Evolutionary conservation across 1,140 invertebrate genomes (phyloP).

Genomic region (Lethrus apterus): DNA sequence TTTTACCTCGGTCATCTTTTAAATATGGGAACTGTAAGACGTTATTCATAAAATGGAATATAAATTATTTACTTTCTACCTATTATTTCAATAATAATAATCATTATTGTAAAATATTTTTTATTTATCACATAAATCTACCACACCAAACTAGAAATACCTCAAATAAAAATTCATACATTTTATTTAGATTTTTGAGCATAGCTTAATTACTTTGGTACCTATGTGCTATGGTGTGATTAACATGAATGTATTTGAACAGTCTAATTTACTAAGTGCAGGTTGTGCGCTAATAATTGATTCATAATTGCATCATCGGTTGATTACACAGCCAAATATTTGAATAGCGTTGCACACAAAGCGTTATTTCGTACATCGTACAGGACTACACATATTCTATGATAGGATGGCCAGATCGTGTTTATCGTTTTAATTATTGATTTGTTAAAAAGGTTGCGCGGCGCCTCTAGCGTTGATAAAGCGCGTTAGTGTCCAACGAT

Average conservation of each 20-base stretch:
- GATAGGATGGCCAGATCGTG: too few relatives aligned
- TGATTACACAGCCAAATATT: conserved; percentile 15
- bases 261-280: conserved; percentile 17
- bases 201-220: conserved; percentile 1
- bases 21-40: too few relatives aligned
- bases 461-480: conserved; percentile 18
- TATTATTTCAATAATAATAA: background rate
- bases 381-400: too few relatives aligned
- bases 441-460: conserved; percentile 21
- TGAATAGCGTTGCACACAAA: too few relatives aligned
- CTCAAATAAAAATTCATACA: too few relatives aligned
- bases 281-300: conserved; percentile 9
- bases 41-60: too few relatives aligned
- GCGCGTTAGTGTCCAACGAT: conserved; percentile 1
- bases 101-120: background rate
- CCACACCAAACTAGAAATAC: background rate
- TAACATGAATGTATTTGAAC: conserved; percentile 11
- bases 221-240: conserved; percentile 10
- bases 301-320: conserved; percentile 14
- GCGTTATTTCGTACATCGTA: too few relatives aligned
- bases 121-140: background rate
- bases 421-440: conserved; percentile 25
- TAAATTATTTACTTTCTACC: background rate
- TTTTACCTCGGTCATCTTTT: too few relatives aligned
- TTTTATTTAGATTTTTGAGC: background rate